Evolutionary conservation across 2,113 vertebrate genomes (phyloP), one percentile per base, ranked within the genome.

Genomic region (Galeopterus variegatus): DNA sequence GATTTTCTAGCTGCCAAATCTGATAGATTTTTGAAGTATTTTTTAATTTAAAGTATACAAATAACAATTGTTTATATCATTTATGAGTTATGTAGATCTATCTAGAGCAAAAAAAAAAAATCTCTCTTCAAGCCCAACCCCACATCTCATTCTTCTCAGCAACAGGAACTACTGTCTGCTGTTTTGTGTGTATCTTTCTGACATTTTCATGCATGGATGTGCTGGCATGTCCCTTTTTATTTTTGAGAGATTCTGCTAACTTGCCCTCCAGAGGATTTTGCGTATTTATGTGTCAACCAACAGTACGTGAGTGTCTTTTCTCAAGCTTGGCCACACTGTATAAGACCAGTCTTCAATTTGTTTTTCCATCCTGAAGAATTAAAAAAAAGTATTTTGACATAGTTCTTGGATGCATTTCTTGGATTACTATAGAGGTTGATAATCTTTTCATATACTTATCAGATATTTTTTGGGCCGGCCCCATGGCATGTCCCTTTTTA

Each of bases 331-430:
- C 33, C 56, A 1, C 21, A 3, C n/a, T 4, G 14, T 19, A 1
- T 7, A 81, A 41, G 36, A 50, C 24, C 60, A 62, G 14, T 33
- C 23, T 90, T 93, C 48, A 33, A 19, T 64, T 87, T 77, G 60
- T 70, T 90, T 93, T 87, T 50, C 15, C 76, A 94, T 28, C 24
- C n/a, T 73, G n/a, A 94, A 93, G 19, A 19, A 41, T 69, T 41
- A 41, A 36, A 62, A 70, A 86, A 75, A 21, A 9, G 10, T 11
- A 69, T 31, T 60, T 73, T 13, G 12, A 80, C 50, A 64, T 2
- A 73, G 62, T 79, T 58, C 31, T 82, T 45, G 69, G 21, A 50
- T 82, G 15, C 8, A n/a, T 92, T 58, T 82, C 45, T 89, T 89
- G 94, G 70, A 88, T 23, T 48, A 23, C n/a, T 67, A 3, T 15